Evolutionary conservation across 2,797 vertebrate species (phyloP), one percentile per base, ranked within the genome.

Genomic region (Psittacula derbiana): DNA sequence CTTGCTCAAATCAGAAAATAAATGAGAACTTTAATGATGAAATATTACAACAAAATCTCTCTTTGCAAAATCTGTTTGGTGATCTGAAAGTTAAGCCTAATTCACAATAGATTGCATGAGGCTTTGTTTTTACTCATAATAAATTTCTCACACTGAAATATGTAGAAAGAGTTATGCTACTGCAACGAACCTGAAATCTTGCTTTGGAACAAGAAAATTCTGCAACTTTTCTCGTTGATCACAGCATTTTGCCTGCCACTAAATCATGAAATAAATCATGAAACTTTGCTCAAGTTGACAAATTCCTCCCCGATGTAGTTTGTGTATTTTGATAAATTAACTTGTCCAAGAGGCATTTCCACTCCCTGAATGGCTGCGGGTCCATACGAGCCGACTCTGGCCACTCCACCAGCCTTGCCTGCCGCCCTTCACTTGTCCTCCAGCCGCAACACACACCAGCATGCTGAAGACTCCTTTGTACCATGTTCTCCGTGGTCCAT

Each of bases 381-480:
- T 6, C 14, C 7, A 16, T 41, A 31, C 0, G 14, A 47, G 40
- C 10, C 2, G 28, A 6, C 21, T 28, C n/a, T 4, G 21, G 25
- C 10, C 19, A 3, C 19, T 19, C 8, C 43, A 33, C n/a, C n/a
- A 33, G 55, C 55, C n/a, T 57, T 57, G 55, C 23, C n/a, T 57
- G 55, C 55, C 14, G 16, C n/a, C 33, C 46, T 3, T 2, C 13
- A 47, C 40, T 49, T 5, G 3, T 23, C 31, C 43, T 16, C 7
- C 65, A 23, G 44, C 2, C 0, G 4, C 8, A 7, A 31, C 8
- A 5, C 15, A 8, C 14, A 4, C 2, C 4, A 5, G 14, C 0
- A 0, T 3, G 11, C 0, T 4, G 36, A 55, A 17, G 19, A 12
- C 6, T 7, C 30, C 33, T 16, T 2, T 5, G 16, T 2, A 8